Evolutionary conservation across 2,113 vertebrate genomes (phyloP), one percentile per base, ranked within the genome.

Genomic region (Phrynocephalus versicolor): DNA sequence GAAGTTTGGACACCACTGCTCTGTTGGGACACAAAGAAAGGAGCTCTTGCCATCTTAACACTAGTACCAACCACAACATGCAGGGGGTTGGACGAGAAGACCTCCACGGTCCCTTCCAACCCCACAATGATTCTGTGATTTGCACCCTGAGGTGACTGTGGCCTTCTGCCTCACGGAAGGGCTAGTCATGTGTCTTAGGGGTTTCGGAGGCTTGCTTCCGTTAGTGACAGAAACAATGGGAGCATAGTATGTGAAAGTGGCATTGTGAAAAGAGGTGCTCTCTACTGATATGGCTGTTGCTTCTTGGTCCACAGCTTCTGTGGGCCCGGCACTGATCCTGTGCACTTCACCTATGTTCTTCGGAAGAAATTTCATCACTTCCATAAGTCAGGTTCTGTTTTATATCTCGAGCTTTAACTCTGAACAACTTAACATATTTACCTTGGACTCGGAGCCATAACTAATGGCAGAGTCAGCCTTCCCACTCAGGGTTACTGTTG

Each of bases 361-460:
- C 3, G 21, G 23, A 1, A 77, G 69, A 16, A 33, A 62, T 0
- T 0, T 72, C 79, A 71, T 0, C 0, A 2, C 1, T 70, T 30
- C 70, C 37, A 33, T 0, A 1, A 35, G 18, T 0, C 8, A 39
- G 37, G 75, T 78, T 69, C 27, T 65, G 69, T 75, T 85, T 75
- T 88, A 62, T 0, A 84, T 71, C 62, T 83, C 82, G 79, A n/a
- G 35, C 0, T 33, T 62, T 64, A 90, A 90, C 90, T 86, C 37
- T 64, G 27, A n/a, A 37, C 14, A 0, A 82, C 0, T 64, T 69
- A 0, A 0, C 2, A 35, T 35, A 33, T 81, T 71, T 6, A 89
- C 7, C 76, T 69, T 77, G 15, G 37, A 88, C 80, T 88, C 79
- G 81, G 84, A 67, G 72, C 37, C 83, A 84, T n/a, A 85, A 45